phyloP scores from a whole-genome alignment of 2,113 vertebrate genomes.

The Sinocyclocheilus anophthalmus region DNA sequence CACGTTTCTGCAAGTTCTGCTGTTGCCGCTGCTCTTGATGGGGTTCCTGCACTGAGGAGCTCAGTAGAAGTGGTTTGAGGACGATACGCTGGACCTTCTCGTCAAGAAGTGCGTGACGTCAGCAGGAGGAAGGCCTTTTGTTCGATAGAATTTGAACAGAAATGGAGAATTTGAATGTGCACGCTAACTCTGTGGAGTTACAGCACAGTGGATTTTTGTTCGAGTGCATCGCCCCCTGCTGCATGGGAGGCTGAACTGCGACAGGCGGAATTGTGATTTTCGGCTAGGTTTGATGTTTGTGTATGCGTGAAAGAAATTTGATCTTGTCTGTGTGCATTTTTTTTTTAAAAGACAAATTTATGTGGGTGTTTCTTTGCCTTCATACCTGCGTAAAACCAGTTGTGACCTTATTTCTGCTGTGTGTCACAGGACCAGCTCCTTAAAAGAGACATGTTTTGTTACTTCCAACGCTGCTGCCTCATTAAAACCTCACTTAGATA shows the following conservation, averaged over 20 bases:
- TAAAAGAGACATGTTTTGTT: background rate
- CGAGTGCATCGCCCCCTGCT: conserved; percentile 7
- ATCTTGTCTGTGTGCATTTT: background rate
- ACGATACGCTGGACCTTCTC: background rate
- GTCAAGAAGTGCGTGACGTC: background rate
- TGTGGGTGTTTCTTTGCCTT: background rate
- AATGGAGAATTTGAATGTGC: background rate
- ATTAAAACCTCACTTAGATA: background rate
- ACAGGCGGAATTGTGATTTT: background rate
- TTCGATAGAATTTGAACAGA: background rate
- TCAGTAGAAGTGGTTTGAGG: too few species aligned
- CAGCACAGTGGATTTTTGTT: background rate
- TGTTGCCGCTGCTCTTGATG: conserved; percentile 69
- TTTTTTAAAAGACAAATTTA: background rate
- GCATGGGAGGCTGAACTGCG: conserved; percentile 33
- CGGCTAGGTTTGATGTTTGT: too few species aligned
- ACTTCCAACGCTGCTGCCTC: background rate
- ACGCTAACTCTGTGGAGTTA: background rate
- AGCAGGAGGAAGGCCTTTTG: background rate
- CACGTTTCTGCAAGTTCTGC: conserved; percentile 16
- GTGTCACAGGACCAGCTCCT: background rate
- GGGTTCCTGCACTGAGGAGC: conserved; percentile 66
- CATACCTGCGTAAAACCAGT: background rate
- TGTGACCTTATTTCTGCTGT: conserved; percentile 9
- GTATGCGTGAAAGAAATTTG: too few species aligned